Conservation (phyloP, 2,888 invertebrate species). For the Pseudococcus jackbeardsleyi region DNA sequence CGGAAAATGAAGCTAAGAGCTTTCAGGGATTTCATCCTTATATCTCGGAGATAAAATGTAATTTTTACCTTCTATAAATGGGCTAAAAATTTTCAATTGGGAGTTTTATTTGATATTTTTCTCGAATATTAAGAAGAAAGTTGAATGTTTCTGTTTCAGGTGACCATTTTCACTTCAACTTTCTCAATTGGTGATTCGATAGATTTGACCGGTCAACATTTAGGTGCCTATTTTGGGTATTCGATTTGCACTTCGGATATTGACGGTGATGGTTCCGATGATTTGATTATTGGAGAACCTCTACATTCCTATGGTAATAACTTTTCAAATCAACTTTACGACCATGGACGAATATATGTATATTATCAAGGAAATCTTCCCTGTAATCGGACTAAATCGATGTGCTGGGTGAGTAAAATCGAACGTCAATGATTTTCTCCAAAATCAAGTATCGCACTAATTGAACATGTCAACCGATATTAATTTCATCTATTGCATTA, state of each 20-base stretch:
- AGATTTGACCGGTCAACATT: conserved; percentile 90
- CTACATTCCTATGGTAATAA: conserved; percentile 85
- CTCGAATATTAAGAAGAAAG: no score
- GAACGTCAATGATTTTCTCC: neutral
- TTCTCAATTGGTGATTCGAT: conserved; percentile 71
- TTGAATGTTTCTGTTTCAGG: conserved; percentile 71
- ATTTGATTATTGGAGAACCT: conserved; percentile 94
- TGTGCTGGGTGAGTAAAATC: conserved; percentile 37
- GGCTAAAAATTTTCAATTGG: no score
- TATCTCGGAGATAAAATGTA: neutral
- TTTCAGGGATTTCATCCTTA: no score
- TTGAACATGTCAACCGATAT: neutral
- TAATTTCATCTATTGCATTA: no score
- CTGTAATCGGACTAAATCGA: neutral
- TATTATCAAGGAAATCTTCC: conserved; percentile 80
- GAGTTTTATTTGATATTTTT: no score
- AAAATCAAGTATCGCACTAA: neutral
- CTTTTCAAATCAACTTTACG: conserved; percentile 80
- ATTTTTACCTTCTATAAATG: no score
- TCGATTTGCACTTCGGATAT: conserved; percentile 88
- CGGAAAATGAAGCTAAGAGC: no score
- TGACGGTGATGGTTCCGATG: conserved; percentile 91
- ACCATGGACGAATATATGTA: conserved; percentile 94
- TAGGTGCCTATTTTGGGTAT: conserved; percentile 97
- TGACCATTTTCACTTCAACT: conserved; percentile 81